Conservation (phyloP, 1,140 invertebrate species). For the Cyclargus thomasi region DNA sequence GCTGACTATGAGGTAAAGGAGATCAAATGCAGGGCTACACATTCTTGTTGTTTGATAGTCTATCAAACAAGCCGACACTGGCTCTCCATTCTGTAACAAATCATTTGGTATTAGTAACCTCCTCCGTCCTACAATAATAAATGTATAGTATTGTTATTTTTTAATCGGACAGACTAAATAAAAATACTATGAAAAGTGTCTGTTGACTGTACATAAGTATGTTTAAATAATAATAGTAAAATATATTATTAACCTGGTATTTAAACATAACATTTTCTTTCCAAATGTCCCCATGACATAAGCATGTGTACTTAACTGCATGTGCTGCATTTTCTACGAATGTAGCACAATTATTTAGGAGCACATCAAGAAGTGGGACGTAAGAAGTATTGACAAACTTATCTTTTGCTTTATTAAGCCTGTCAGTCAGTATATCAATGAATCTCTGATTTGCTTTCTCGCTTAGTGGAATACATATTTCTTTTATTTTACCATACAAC, state of each 20-base stretch:
- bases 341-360: slow-evolving; percentile 38
- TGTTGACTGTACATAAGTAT: too few species aligned
- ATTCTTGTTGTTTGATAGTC: slow-evolving; percentile 59
- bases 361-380: slow-evolving; percentile 34
- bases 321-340: slow-evolving; percentile 35
- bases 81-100: slow-evolving; percentile 44
- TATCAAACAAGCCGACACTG: slow-evolving; percentile 50
- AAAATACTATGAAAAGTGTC: too few species aligned
- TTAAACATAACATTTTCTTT: slow-evolving; percentile 65
- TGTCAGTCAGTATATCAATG: slow-evolving; percentile 49
- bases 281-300: slow-evolving; percentile 67
- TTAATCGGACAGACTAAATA: too few species aligned
- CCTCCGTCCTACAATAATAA: background rate
- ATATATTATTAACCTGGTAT: slow-evolving; percentile 44
- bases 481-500: slow-evolving; percentile 37
- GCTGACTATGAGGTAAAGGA: slow-evolving; percentile 50
- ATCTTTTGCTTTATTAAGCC: slow-evolving; percentile 47
- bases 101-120: background rate
- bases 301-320: slow-evolving; percentile 32
- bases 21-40: slow-evolving; percentile 52
- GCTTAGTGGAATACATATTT: slow-evolving; percentile 48
- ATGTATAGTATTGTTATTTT: background rate
- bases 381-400: slow-evolving; percentile 45
- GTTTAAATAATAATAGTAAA: too few species aligned
- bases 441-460: slow-evolving; percentile 46